Percentiles rank a stretch among this genome's conserved stretches.
These are phyloP conservation scores for Scolopax rusticola DNA, from an alignment of 2,797 vertebrate genomes.

Conservation along the genomic window DNA sequence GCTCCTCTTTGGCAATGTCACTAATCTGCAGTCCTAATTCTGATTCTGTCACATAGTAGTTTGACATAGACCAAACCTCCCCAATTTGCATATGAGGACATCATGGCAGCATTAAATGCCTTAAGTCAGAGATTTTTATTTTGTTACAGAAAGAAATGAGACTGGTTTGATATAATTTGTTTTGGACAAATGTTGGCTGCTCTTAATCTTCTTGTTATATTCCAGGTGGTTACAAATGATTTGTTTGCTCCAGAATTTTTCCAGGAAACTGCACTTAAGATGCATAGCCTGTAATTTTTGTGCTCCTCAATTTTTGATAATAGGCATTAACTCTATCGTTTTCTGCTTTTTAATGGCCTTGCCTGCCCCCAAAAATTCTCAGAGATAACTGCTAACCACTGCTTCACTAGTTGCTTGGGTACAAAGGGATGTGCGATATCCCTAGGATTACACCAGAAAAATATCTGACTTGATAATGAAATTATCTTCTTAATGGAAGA, in stretches of 20 bases:
- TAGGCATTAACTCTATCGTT: background rate
- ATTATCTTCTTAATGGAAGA: slow-evolving; percentile 13
- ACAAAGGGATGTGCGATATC: background rate
- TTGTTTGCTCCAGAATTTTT: slow-evolving; percentile 37
- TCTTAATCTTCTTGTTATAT: background rate
- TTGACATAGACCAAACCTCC: background rate
- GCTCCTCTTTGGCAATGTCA: background rate
- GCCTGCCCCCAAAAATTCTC: background rate
- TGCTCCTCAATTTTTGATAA: slow-evolving; percentile 17
- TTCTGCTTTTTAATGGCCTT: background rate
- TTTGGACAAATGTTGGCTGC: slow-evolving; percentile 3
- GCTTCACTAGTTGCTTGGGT: background rate
- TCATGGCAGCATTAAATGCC: background rate
- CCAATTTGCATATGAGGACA: background rate
- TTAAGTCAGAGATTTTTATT: background rate
- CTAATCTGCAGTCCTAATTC: background rate
- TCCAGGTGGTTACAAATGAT: slow-evolving; percentile 14
- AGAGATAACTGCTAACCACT: background rate
- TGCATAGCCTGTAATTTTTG: slow-evolving; percentile 27
- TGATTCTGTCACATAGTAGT: background rate
- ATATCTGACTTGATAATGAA: slow-evolving; percentile 6
- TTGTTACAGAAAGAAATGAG: background rate
- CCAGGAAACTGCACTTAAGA: slow-evolving; percentile 21
- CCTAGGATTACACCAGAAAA: background rate
- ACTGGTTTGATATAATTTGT: background rate